Evolutionary conservation across 2,113 vertebrate species (phyloP), one percentile per base, ranked within the genome.

Genomic region (Nerophis lumbriciformis): DNA sequence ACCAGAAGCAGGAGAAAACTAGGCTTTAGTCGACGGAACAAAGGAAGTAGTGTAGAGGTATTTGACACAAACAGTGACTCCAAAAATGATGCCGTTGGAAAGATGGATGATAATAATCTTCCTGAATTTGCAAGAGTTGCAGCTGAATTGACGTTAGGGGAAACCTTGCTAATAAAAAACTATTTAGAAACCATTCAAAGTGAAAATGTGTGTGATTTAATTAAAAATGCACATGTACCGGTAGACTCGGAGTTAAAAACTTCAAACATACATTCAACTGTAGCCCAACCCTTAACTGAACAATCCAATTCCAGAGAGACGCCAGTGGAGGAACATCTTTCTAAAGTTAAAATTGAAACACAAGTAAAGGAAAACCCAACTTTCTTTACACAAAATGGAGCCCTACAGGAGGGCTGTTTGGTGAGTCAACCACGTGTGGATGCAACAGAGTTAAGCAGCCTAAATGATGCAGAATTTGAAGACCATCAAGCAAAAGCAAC

Each of bases 1-100:
- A 49, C 14, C 5, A 44, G 13, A 8, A 73, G 44, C 14, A 75
- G 59, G 48, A 59, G 59, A 56, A 79, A 83, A 64, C 42, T 79
- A 39, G 77, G 69, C 3, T 80, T 59, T 8, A 71, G 48, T 9
- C 50, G 28, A 1, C 54, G 47, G 53, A 64, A 19, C 38, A 78
- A 66, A 71, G 58, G 36, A 21, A 56, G 5, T 10, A 5, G 38
- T 2, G n/a, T 16, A 1, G 47, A 65, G 15, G 66, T 61, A 5
- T 48, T 35, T 14, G 49, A 69, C 19, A 10, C 38, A n/a, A 16
- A 44, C 16, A 2, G 38, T 6, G 12, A 68, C 15, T 9, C 4
- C 5, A 52, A 45, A 19, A 49, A 63, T n/a, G 65, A 72, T 47
- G 5, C 39, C 12, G n/a, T 5, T 4, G 52, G 49, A 50, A 63